Conservation (phyloP, 2,888 invertebrate genomes). For the Teinopalpus imperialis region DNA sequence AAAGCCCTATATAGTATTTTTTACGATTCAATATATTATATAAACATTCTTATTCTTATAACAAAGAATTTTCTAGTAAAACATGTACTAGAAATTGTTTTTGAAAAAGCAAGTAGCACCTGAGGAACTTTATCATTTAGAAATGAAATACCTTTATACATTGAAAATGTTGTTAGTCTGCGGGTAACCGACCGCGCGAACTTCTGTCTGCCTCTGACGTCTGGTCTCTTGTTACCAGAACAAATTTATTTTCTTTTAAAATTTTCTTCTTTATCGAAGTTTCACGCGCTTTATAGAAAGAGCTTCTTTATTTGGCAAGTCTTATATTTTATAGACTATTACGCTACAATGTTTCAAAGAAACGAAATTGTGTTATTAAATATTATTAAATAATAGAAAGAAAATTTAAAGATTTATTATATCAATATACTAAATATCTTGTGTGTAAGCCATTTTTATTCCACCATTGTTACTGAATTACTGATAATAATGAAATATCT, state of each 20-base stretch:
- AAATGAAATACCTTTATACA: constrained; percentile 25
- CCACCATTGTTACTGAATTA: too few relatives aligned
- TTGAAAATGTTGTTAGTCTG: constrained; percentile 21
- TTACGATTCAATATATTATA: neutral
- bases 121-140: constrained; percentile 15
- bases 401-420: too few relatives aligned
- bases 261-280: constrained; percentile 46
- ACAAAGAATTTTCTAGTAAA: constrained; percentile 1
- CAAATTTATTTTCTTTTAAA: constrained; percentile 51
- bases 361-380: too few relatives aligned
- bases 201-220: constrained; percentile 48
- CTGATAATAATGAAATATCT: too few relatives aligned
- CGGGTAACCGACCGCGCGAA: constrained; percentile 25
- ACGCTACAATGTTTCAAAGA: neutral
- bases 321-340: constrained; percentile 1
- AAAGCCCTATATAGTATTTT: neutral
- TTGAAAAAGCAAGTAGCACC: constrained; percentile 5
- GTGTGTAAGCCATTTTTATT: too few relatives aligned
- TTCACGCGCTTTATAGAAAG: constrained; percentile 33
- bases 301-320: constrained; percentile 27
- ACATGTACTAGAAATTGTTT: neutral
- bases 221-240: constrained; percentile 43
- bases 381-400: too few relatives aligned
- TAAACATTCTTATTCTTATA: too few relatives aligned
- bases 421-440: too few relatives aligned